Percentiles rank a stretch among this genome's conserved stretches.
Evolutionary conservation across 2,888 invertebrate genomes (phyloP).

Genomic region (Cheilosia variabilis): DNA sequence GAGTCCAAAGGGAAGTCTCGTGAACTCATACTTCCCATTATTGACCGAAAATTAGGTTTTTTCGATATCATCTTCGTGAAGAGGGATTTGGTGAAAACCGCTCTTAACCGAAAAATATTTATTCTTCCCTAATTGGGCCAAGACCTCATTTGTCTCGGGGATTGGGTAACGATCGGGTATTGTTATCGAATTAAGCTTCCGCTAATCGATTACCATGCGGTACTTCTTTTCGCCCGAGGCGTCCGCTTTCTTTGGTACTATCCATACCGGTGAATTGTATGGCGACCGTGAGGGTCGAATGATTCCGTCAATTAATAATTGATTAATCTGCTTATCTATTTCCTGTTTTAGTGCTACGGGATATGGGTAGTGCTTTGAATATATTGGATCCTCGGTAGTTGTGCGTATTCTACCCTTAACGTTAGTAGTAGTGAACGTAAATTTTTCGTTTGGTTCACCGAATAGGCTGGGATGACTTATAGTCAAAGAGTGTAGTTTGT

Average conservation of each 20-base stretch:
- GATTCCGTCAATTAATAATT: no score
- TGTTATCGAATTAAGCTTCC: no score
- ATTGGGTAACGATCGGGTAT: not conserved
- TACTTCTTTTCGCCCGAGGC: no score
- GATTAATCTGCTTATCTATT: constrained; percentile 25
- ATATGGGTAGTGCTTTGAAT: not conserved
- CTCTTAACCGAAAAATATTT: constrained; percentile 9
- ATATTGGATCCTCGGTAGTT: not conserved
- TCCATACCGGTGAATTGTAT: not conserved
- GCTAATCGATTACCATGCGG: no score
- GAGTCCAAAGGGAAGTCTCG: not conserved
- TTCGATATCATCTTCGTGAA: constrained; percentile 17
- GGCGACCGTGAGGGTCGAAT: no score
- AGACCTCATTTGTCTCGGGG: no score
- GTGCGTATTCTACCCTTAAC: constrained; percentile 1
- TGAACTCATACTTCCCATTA: not conserved
- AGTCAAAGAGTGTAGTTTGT: no score
- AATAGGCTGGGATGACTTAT: no score
- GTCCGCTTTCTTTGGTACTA: no score
- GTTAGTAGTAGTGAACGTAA: not conserved
- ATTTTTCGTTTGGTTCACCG: constrained; percentile 11
- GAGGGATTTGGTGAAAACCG: constrained; percentile 35
- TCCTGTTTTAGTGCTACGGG: constrained; percentile 17
- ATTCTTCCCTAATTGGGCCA: no score
- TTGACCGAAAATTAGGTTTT: not conserved